A percentile compares a stretch with the other conserved stretches of the same genome.
Conservation (phyloP, 1,140 invertebrate genomes). For the Gyrodactylus bullatarudis region DNA sequence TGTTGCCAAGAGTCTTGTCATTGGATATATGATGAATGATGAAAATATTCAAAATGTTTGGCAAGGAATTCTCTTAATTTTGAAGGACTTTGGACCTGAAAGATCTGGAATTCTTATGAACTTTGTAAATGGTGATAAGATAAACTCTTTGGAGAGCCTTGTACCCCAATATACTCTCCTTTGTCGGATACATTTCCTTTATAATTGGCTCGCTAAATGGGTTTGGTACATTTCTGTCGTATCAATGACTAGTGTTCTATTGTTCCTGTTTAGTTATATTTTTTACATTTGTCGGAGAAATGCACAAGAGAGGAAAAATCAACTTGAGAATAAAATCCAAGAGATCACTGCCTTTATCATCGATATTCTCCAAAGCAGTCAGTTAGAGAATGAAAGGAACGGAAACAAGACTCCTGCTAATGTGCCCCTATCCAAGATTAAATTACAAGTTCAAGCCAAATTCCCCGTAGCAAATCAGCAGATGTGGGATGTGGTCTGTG, state of each 20-base stretch:
- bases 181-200: neutral
- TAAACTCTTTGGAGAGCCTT: neutral
- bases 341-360: neutral
- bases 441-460: neutral
- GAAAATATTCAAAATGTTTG: neutral
- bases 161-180: neutral
- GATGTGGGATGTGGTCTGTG: neutral
- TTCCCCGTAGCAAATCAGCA: neutral
- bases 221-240: neutral
- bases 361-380: neutral
- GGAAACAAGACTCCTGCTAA: neutral
- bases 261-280: neutral
- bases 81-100: neutral
- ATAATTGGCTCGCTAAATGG: neutral
- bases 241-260: neutral
- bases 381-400: neutral
- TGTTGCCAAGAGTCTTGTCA: neutral
- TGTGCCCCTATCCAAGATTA: neutral
- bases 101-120: neutral
- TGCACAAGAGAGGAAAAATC: neutral
- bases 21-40: neutral
- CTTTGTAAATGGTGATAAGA: neutral
- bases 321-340: neutral
- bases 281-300: neutral
- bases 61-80: neutral